Base-by-base conservation (phyloP, 1,140 invertebrate genomes). In the Macrosteles quadrilineatus region DNA sequence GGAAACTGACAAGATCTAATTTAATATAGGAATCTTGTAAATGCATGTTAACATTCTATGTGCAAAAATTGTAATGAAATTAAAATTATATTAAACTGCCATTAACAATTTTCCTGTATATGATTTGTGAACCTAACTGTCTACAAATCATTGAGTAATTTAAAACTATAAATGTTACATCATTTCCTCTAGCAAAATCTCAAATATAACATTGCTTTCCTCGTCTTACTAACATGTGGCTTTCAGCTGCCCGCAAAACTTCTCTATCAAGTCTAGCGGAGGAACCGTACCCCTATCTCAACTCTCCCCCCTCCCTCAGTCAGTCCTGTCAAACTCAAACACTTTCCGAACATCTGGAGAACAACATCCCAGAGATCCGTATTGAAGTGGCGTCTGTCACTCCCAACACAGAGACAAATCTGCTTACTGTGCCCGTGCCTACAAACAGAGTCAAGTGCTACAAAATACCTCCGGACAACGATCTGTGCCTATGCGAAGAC, bases 401-500 rank as follows among this genome's bases (percentile, higher is more conserved):
- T 14, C 25, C 63, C 14, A 45, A 62, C 31, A 57, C 53, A 1
- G 69, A 40, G 14, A 36, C 32, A 4, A 74, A 73, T 40, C 59
- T 70, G 1, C 67, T 75, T 2, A 55, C 64, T 17, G 73, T 74
- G 6, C 73, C n/a, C n/a, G 73, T 74, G 3, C 73, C 73, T n/a
- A 23, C 23, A 6, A 66, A 70, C 29, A 62, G 59, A 31, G 55
- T 50, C 11, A 75, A 75, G 30, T 74, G 74, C 67, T 76, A 75
- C 47, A 74, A 76, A 68, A 71, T 71, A 43, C 71, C 71, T 1
- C 68, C 72, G n/a, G 65, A 64, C 12, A 73, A 71, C 59, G 71
- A 75, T 31, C 47, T 73, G 29, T 72, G 73, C 63, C 59, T 76
- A 1, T 72, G 71, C 40, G 76, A 77, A 64, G 75, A 77, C 59